These are phyloP conservation scores for Ceratina australensis DNA, from an alignment of 1,140 invertebrate genomes.

Conservation along the genomic window DNA sequence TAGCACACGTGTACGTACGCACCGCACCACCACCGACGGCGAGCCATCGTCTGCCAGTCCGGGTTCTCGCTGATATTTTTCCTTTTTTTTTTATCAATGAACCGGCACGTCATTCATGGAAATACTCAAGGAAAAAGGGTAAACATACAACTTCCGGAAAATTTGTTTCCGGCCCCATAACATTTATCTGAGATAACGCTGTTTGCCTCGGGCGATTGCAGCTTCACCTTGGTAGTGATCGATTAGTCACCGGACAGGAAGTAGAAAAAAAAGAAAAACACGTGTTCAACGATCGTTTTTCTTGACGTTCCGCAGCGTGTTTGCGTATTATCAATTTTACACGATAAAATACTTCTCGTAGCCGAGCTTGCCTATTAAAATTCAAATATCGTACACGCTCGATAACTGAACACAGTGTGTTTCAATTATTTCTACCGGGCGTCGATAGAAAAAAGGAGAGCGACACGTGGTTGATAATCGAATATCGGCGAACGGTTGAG, in stretches of 20 bases:
- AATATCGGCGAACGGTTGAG: not conserved
- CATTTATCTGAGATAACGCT: not conserved
- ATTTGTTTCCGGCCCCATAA: not conserved
- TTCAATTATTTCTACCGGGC: too few relatives aligned
- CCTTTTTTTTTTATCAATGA: conserved; percentile 28
- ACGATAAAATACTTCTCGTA: too few relatives aligned
- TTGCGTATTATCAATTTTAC: too few relatives aligned
- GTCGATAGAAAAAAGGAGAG: too few relatives aligned
- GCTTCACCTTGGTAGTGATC: not conserved
- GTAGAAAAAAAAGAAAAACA: not conserved
- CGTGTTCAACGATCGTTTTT: too few relatives aligned
- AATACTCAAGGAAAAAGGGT: not conserved
- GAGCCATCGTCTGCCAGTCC: conserved; percentile 12
- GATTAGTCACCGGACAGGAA: not conserved
- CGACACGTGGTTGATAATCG: not conserved
- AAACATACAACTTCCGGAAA: not conserved
- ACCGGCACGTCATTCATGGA: not conserved
- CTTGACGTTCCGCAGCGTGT: too few relatives aligned
- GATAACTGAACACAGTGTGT: not conserved
- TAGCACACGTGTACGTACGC: too few relatives aligned
- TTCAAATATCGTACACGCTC: not conserved
- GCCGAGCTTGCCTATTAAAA: too few relatives aligned
- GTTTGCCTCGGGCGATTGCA: not conserved
- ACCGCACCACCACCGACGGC: too few relatives aligned
- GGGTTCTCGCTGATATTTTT: conserved; percentile 49